phyloP scores from a whole-genome alignment of 2,888 invertebrate species.

The Xanthia icteritia region DNA sequence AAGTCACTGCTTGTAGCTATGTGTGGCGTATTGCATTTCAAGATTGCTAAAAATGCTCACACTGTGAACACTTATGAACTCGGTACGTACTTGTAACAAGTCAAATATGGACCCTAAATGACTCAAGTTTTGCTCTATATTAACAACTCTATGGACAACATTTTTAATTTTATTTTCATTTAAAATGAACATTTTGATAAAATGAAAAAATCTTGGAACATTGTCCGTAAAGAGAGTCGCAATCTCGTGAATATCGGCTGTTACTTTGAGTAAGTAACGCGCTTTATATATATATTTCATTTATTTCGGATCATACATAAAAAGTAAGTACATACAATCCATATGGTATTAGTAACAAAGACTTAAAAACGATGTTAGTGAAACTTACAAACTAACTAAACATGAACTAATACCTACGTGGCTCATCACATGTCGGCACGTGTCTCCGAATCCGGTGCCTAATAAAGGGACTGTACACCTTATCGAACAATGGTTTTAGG shows the following conservation, averaged over 20 bases:
- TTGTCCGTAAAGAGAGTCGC: not conserved
- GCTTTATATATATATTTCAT: too few relatives aligned
- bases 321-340: too few relatives aligned
- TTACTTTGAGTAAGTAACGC: not conserved
- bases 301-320: too few relatives aligned
- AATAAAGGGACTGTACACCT: too few relatives aligned
- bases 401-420: too few relatives aligned
- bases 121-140: constrained; percentile 8
- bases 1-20: not conserved
- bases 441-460: too few relatives aligned
- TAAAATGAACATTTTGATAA: not conserved
- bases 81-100: constrained; percentile 5
- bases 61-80: not conserved
- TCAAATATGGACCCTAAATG: not conserved
- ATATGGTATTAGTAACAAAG: too few relatives aligned
- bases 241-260: not conserved
- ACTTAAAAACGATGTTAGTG: too few relatives aligned
- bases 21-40: constrained; percentile 14
- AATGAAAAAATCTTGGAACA: not conserved
- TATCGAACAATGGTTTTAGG: too few relatives aligned
- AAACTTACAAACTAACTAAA: too few relatives aligned
- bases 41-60: constrained; percentile 25
- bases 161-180: not conserved
- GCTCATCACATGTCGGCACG: too few relatives aligned
- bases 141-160: not conserved